Evolutionary conservation across 2,113 vertebrate species (phyloP).

Genomic region (Ivindomyrus marchei): DNA sequence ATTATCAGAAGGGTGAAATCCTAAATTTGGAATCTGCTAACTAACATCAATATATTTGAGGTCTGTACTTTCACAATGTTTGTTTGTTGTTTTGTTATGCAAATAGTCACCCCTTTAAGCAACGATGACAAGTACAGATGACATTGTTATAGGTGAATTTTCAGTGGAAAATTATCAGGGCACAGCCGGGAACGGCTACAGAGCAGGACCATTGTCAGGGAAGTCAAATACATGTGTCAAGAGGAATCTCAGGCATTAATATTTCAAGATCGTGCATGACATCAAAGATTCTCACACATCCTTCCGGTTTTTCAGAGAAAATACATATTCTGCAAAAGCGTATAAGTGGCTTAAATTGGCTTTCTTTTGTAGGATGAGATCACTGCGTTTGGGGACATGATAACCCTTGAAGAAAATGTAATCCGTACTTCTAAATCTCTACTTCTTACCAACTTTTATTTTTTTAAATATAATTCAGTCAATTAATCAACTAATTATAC

Average conservation of each 20-base stretch:
- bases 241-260: not conserved
- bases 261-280: not conserved
- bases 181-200: not conserved
- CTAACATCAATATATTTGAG: not conserved
- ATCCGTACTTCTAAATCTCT: not conserved
- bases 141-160: not conserved
- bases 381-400: not conserved
- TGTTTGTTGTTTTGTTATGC: not conserved
- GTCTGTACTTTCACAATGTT: not conserved
- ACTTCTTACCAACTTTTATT: not conserved
- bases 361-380: not conserved
- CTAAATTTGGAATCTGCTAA: not conserved
- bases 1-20: not conserved
- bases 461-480: not conserved
- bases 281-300: conserved; percentile 1
- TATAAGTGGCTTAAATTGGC: conserved; percentile 6
- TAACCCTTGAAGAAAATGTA: not conserved
- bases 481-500: not conserved
- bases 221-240: not conserved
- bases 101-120: not conserved
- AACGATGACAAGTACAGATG: not conserved
- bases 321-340: not conserved
- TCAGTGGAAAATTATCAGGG: not conserved
- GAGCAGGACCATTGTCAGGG: not conserved
- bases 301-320: not conserved